Conservation (phyloP, 2,888 invertebrate species). For the Villa cingulata region DNA sequence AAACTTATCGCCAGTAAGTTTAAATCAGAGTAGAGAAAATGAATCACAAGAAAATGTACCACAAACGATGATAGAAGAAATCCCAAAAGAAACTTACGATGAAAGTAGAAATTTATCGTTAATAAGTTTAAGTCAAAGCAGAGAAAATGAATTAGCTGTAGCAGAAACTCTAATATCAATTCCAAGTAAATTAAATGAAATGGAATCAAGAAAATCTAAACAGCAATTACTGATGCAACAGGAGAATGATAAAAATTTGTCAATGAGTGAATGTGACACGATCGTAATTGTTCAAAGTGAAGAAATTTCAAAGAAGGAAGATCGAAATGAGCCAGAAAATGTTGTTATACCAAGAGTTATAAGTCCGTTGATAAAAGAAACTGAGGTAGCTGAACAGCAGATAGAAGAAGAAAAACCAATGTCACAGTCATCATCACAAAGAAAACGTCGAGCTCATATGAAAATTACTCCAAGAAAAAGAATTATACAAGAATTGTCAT, state of each 20-base stretch:
- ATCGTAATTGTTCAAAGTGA: neutral
- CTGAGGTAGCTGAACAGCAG: neutral
- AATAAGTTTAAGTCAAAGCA: neutral
- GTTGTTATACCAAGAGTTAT: too few species aligned
- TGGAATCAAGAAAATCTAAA: neutral
- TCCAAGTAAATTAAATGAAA: slow-evolving; percentile 10
- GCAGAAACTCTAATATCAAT: slow-evolving; percentile 18
- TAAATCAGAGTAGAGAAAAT: neutral
- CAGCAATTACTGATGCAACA: neutral
- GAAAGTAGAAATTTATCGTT: neutral
- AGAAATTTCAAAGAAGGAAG: neutral
- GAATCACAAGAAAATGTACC: neutral
- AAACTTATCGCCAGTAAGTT: neutral
- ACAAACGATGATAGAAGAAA: neutral
- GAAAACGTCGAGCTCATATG: slow-evolving; percentile 18
- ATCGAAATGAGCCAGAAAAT: neutral
- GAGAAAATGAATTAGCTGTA: slow-evolving; percentile 11
- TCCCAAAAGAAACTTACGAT: neutral
- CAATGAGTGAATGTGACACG: neutral
- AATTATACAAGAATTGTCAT: slow-evolving; percentile 1
- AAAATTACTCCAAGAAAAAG: slow-evolving; percentile 22
- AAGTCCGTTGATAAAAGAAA: too few species aligned
- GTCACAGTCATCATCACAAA: neutral
- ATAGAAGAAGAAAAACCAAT: neutral
- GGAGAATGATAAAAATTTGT: neutral